Evolutionary conservation across 2,888 invertebrate genomes (phyloP).

Genomic region (Drosophila tanythrix): DNA sequence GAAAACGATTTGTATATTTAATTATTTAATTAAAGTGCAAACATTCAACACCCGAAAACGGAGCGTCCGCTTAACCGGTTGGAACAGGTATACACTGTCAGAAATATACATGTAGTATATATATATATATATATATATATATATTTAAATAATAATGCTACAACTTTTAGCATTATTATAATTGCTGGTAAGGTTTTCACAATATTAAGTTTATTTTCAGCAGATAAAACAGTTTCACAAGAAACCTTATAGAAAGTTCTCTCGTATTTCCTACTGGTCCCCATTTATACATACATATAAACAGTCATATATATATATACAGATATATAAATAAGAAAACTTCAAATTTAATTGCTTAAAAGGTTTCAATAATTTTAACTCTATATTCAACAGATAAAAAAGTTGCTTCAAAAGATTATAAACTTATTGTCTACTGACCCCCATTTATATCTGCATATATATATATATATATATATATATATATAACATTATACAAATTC

Average conservation of each 20-base stretch:
- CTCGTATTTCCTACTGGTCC: background rate
- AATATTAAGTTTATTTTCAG: background rate
- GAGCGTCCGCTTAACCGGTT: constrained; percentile 12
- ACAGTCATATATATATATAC: background rate
- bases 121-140: background rate
- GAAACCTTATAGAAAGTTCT: background rate
- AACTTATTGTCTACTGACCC: background rate
- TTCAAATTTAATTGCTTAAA: background rate
- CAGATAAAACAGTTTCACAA: constrained; percentile 1
- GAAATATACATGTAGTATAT: background rate
- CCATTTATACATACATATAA: background rate
- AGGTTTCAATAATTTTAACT: background rate
- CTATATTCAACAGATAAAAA: background rate
- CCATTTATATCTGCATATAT: background rate
- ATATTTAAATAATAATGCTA: background rate
- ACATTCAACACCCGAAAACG: constrained; percentile 19
- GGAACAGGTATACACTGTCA: background rate
- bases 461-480: background rate
- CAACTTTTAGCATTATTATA: background rate
- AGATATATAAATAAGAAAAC: background rate
- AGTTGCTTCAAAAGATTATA: background rate
- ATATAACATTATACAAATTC: background rate
- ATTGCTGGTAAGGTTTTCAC: background rate
- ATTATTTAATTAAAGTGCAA: constrained; percentile 55
- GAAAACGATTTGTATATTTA: constrained; percentile 34